Base-by-base conservation (phyloP, 1,140 invertebrate genomes). In the Euwallacea similis region DNA sequence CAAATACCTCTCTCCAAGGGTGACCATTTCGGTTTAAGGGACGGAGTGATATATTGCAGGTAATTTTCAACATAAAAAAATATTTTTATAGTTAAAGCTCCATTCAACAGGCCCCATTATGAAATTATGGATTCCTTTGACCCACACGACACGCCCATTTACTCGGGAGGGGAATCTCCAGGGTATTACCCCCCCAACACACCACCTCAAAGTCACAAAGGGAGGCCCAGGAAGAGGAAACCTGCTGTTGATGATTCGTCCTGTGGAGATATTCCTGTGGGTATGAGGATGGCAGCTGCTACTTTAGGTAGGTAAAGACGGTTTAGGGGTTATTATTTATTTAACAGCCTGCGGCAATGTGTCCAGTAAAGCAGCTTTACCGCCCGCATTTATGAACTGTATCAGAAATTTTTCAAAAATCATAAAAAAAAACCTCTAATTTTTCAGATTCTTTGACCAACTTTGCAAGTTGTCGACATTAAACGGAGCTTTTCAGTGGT, bases 11-110 rank as follows among this genome's bases (percentile, higher is more conserved):
- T 93, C 46, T 89, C 90, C 69, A 92, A 92, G 80, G 91, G 96
- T 42, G 95, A 97, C 81, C 92, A 95, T 75, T 97, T 96, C 82
- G 94, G 94, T 11, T 91, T 94, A 86, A 86, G 90, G 68, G 89
- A 90, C 75, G 88, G 89, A 21, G 84, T 91, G n/a, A 87, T 92
- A 67, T 92, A 91, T 81, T 93, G 91, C 83, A 85, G 88, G 80
- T 89, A 85, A 81, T 61, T 7, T n/a, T 0, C 15, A 33, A 62
- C 8, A 50, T 15, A 64, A 64, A 64, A 11, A 11, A 10, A 50
- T 2, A 10, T 2, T 50, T 50, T 6, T 50, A 50, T 50, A 2
- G 55, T 7, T 13, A 33, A 10, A 44, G 42, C 42, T 69, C 7
- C 58, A 61, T 74, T 77, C 62, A 67, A 84, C 80, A 85, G 86